A percentile compares a stretch with the other conserved stretches of the same genome.
Conservation (phyloP, 2,113 vertebrate species). For the Phyllopteryx taeniolatus region DNA sequence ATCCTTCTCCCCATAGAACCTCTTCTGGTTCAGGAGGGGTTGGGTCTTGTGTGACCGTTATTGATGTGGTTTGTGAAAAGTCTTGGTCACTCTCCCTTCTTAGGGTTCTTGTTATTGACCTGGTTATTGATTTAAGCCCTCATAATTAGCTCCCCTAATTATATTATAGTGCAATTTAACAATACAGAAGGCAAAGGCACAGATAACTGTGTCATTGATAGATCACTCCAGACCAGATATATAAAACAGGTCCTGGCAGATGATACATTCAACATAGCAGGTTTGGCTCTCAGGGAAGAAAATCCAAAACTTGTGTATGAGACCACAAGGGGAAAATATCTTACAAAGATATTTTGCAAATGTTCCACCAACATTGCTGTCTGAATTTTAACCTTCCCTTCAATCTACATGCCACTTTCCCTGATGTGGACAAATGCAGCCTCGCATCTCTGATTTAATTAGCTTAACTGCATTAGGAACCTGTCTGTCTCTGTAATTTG, state of each 20-base stretch:
- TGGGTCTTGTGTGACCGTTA: slow-evolving; percentile 62
- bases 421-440: slow-evolving; percentile 64
- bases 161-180: slow-evolving; percentile 82
- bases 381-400: slow-evolving; percentile 17
- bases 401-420: slow-evolving; percentile 10
- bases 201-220: slow-evolving; percentile 76
- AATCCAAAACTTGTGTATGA: slow-evolving; percentile 19
- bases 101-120: slow-evolving; percentile 74
- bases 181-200: slow-evolving; percentile 70
- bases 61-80: slow-evolving; percentile 70
- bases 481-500: slow-evolving; percentile 64
- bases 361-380: slow-evolving; percentile 33
- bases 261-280: slow-evolving; percentile 62
- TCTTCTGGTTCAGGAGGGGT: slow-evolving; percentile 44
- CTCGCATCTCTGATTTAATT: slow-evolving; percentile 74
- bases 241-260: slow-evolving; percentile 68
- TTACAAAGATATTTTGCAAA: slow-evolving; percentile 34
- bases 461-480: slow-evolving; percentile 74
- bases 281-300: slow-evolving; percentile 27
- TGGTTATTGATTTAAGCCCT: slow-evolving; percentile 79
- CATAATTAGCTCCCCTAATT: slow-evolving; percentile 80
- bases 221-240: slow-evolving; percentile 69
- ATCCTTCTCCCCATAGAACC: slow-evolving; percentile 70
- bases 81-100: slow-evolving; percentile 59
- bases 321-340: slow-evolving; percentile 24